Base-by-base conservation (phyloP, 2,797 vertebrate genomes). In the Rhinella marina region DNA sequence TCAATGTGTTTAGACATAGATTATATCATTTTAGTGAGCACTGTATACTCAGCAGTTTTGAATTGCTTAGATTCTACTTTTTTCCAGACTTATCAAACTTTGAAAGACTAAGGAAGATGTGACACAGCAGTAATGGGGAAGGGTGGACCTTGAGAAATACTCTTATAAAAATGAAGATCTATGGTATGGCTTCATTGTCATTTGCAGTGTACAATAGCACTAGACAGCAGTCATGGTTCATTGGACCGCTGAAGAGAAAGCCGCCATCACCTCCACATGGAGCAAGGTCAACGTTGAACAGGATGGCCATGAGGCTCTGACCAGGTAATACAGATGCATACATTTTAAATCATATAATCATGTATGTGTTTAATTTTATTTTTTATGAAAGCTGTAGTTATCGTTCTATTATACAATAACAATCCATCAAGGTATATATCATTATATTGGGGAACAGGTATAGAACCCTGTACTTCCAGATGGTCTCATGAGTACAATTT, bases 231-330 rank as follows among this genome's bases (percentile, higher is more conserved):
- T 29, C 66, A 96, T 96, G 96, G 95, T 95, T 86, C 90, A 88
- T 78, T 96, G 95, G 95, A 93, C 88, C n/a, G 92, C 93, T 0
- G 6, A 91, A 25, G 96, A 96, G 91, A 94, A 92, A 56, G 16
- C 2, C 78, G 84, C 87, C 92, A 95, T 96, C 91, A 32, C 0
- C 10, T 21, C 27, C 66, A 92, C 94, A 89, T 95, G 96, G 48
- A 0, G 27, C 64, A 89, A 25, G 19, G 11, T 96, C 72, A 87
- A 95, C 87, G 92, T 94, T 50, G 91, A 95, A 0, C 92, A 94
- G 0, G 5, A 93, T 16, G 95, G 95, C 0, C 64, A 62, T 48
- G 88, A 86, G 0, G 19, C 84, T 50, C 70, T 88, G 25, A 13
- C n/a, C 77, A 88, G 87, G 87, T 88, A 86, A 88, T 62, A 61